A percentile compares a stretch with the other conserved stretches of the same genome.
phyloP scores from a whole-genome alignment of 2,888 invertebrate genomes.

The Diarsia brunnea region DNA sequence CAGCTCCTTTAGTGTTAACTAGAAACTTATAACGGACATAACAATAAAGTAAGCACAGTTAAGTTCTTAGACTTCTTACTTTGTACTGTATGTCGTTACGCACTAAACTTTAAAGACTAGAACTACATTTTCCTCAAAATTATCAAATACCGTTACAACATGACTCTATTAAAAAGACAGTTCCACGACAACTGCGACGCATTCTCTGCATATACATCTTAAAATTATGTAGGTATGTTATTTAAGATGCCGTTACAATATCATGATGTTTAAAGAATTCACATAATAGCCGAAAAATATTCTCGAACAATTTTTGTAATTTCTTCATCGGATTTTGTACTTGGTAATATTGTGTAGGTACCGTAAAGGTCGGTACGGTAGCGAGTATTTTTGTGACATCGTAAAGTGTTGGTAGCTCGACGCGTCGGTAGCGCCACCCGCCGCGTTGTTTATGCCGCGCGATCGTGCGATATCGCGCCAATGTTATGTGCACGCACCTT shows the following conservation, averaged over 20 bases:
- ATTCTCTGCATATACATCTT: conserved; percentile 66
- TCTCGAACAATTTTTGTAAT: conserved; percentile 55
- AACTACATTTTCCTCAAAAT: conserved; percentile 54
- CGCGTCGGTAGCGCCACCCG: conserved; percentile 86
- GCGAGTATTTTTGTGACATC: conserved; percentile 79
- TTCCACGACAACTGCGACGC: conserved; percentile 51
- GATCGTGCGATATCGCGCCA: conserved; percentile 81
- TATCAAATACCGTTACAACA: conserved; percentile 62
- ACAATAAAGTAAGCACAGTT: conserved; percentile 17
- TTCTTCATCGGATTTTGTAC: conserved; percentile 55
- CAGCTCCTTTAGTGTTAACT: not conserved
- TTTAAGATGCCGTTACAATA: conserved; percentile 63
- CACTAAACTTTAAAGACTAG: conserved; percentile 31
- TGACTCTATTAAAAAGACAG: conserved; percentile 64
- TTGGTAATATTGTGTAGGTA: conserved; percentile 45
- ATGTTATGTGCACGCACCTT: conserved; percentile 82
- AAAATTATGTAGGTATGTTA: conserved; percentile 68
- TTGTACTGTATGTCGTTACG: conserved; percentile 33
- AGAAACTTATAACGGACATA: conserved; percentile 31
- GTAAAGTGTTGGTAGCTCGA: conserved; percentile 75
- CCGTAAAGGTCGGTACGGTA: conserved; percentile 70
- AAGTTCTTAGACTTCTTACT: not conserved
- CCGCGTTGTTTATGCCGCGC: conserved; percentile 85
- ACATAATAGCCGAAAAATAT: conserved; percentile 57
- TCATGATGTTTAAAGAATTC: conserved; percentile 63